phyloP scores from a whole-genome alignment of 2,888 invertebrate genomes.

The Ormia ochracea region DNA sequence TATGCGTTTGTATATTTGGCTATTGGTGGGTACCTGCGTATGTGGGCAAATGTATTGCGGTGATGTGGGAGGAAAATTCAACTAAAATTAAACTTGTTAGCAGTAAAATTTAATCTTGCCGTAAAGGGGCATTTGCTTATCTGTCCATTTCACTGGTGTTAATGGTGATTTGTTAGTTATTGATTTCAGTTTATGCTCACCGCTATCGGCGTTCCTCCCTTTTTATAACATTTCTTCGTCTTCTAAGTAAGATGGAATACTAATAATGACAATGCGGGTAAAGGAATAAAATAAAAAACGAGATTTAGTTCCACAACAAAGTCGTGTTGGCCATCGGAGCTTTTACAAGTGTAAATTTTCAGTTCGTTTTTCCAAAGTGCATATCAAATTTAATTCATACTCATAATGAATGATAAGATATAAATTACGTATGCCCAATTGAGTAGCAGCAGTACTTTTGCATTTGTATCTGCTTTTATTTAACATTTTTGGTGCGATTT shows the following conservation, averaged over 20 bases:
- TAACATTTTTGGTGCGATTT: too few species aligned
- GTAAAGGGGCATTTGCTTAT: conserved; percentile 32
- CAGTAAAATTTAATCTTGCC: conserved; percentile 39
- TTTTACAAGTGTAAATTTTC: too few species aligned
- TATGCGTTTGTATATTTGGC: neutral
- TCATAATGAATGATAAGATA: too few species aligned
- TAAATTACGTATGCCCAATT: too few species aligned
- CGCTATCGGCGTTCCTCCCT: neutral
- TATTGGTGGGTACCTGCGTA: neutral
- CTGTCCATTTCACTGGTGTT: conserved; percentile 37
- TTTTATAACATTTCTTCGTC: neutral
- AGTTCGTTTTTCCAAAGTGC: too few species aligned
- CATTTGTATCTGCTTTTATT: too few species aligned
- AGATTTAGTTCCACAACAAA: too few species aligned
- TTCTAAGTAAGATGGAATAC: neutral
- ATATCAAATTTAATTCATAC: too few species aligned
- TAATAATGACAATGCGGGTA: too few species aligned
- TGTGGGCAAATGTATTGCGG: neutral
- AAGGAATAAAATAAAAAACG: too few species aligned
- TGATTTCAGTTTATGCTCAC: conserved; percentile 40
- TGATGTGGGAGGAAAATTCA: neutral
- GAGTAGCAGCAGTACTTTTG: too few species aligned
- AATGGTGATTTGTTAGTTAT: conserved; percentile 57
- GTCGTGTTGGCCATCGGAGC: too few species aligned
- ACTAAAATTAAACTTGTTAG: conserved; percentile 27